These are phyloP conservation scores for Formica exsecta DNA, from an alignment of 1,140 invertebrate species.

Conservation along the genomic window DNA sequence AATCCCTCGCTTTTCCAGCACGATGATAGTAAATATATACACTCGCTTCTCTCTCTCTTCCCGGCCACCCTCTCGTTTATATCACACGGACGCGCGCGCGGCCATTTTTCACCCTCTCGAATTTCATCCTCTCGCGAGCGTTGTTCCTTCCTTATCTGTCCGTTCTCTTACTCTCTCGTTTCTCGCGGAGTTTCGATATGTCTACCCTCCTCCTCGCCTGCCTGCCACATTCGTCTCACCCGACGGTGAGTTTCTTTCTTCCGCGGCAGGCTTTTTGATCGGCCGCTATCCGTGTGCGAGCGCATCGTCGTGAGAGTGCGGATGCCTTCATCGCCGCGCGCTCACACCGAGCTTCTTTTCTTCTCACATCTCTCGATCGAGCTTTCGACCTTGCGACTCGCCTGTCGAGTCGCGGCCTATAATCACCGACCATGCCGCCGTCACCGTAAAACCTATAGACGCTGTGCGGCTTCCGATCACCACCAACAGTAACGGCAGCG, in stretches of 20 bases:
- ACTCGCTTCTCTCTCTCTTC: conserved; percentile 7
- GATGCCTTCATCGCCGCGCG: conserved; percentile 40
- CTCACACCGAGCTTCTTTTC: conserved; percentile 57
- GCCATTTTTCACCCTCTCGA: conserved; percentile 50
- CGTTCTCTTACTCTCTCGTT: conserved; percentile 12
- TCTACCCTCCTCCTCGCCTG: background rate
- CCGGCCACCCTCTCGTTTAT: conserved; percentile 21
- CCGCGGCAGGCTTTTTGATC: conserved; percentile 61
- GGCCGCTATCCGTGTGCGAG: conserved; percentile 36
- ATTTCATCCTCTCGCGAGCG: conserved; percentile 14
- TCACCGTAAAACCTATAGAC: conserved; percentile 61
- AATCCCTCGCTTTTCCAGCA: conserved; percentile 52
- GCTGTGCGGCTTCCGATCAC: conserved; percentile 60
- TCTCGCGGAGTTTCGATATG: conserved; percentile 42
- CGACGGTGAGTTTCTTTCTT: conserved; percentile 46
- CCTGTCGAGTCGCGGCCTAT: conserved; percentile 75
- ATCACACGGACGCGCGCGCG: background rate
- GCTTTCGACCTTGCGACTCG: conserved; percentile 72
- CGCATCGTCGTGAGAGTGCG: conserved; percentile 31
- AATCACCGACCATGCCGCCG: conserved; percentile 77
- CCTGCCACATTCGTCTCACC: background rate
- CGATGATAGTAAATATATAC: conserved; percentile 59
- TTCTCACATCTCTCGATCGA: conserved; percentile 47
- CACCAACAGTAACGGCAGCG: conserved; percentile 12
- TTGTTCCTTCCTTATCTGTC: background rate